Evolutionary conservation across 2,113 vertebrate species (phyloP), one percentile per base, ranked within the genome.

Genomic region (Tapirus terrestris): DNA sequence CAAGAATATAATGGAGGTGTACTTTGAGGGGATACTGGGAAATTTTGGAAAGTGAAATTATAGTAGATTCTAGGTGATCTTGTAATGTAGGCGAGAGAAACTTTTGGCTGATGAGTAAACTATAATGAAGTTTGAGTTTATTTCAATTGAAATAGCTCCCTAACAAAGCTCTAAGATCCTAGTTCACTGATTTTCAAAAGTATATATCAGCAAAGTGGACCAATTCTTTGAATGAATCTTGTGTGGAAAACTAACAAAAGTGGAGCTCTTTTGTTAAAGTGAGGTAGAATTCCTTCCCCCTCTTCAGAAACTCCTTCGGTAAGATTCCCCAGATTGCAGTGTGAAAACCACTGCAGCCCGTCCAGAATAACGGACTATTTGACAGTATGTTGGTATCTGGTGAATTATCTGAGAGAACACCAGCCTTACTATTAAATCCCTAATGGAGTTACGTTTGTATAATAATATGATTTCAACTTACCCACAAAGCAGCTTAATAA

Each of bases 281-380:
- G 8, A 3, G 21, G 16, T 16, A 11, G 3, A 16, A 9, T 56
- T 17, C 36, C 25, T 20, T n/a, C 10, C 21, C 3, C 39, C 1
- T 67, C 39, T 21, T 36, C 76, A 33, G n/a, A 9, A 68, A 25
- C 11, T 79, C 14, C 7, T 16, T 18, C 6, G 9, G 8, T 14
- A 39, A 63, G 20, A 8, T 29, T 17, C 13, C 20, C 29, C 1
- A 23, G 18, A 65, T 8, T 3, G 16, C 12, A 16, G 8, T 39
- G 56, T 43, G 13, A 36, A n/a, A 75, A 51, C 8, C 6, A 10
- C 23, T 17, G 12, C 3, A 63, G 5, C 3, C 21, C 1, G 13
- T 65, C 14, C 20, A 39, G 14, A 68, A 17, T 0, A 20, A 21
- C 2, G 12, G 45, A 29, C 75, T 70, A 8, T 53, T 48, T 31